phyloP scores from a whole-genome alignment of 2,113 vertebrate species.

The Megalops atlanticus region DNA sequence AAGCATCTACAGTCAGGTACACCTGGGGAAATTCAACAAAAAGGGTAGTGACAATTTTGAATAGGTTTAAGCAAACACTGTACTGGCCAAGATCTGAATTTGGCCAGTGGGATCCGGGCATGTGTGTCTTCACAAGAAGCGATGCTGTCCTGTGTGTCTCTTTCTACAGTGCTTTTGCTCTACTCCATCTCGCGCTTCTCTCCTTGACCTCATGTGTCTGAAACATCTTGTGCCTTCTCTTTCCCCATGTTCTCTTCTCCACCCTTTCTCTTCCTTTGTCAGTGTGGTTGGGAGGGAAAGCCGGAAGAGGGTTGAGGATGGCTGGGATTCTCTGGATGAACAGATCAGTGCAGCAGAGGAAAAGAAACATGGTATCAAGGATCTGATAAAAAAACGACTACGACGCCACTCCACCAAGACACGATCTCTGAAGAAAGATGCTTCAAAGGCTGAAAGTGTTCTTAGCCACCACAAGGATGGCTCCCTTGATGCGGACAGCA shows the following conservation, averaged over 20 bases:
- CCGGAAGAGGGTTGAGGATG: conserved; percentile 42
- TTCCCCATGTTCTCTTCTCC: background rate
- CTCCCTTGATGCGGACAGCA: conserved; percentile 16
- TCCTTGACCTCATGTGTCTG: too few species aligned
- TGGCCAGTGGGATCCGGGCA: too few species aligned
- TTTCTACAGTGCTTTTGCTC: too few species aligned
- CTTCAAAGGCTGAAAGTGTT: background rate
- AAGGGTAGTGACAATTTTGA: too few species aligned
- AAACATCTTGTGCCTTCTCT: background rate
- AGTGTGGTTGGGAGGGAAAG: conserved; percentile 12
- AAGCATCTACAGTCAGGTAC: too few species aligned
- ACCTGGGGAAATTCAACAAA: too few species aligned
- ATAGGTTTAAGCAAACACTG: too few species aligned
- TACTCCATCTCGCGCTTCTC: too few species aligned
- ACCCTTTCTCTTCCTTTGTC: background rate
- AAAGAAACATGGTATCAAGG: conserved; percentile 62
- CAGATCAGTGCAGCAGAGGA: conserved; percentile 56
- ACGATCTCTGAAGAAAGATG: background rate
- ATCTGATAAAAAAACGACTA: conserved; percentile 59
- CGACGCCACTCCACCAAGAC: conserved; percentile 7
- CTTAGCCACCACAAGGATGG: conserved; percentile 17
- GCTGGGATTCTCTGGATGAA: conserved; percentile 49
- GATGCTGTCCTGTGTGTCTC: too few species aligned
- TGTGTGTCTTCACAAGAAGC: too few species aligned
- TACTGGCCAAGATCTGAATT: too few species aligned